Evolutionary conservation across 2,888 invertebrate genomes (phyloP).

Genomic region (Caenorhabditis macrosperma): DNA sequence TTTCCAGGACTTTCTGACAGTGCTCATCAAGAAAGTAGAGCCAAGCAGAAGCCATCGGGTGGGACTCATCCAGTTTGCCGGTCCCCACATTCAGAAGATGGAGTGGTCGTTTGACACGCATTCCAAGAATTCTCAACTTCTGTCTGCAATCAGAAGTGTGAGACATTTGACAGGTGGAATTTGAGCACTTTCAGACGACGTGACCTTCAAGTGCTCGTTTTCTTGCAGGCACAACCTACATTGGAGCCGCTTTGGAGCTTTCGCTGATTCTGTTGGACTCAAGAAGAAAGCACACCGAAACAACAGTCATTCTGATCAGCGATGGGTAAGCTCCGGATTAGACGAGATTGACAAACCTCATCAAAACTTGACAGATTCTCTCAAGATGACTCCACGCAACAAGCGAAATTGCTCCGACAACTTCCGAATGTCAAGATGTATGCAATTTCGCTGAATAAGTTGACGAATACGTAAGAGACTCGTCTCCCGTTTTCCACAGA

Average conservation of each 20-base stretch:
- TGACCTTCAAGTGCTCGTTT: background rate
- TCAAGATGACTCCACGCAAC: constrained; percentile 69
- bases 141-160: constrained; percentile 73
- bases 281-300: constrained; percentile 71
- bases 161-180: constrained; percentile 71
- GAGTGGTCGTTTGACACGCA: constrained; percentile 73
- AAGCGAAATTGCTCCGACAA: constrained; percentile 70
- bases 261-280: constrained; percentile 70
- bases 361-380: constrained; percentile 62
- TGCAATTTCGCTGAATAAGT: constrained; percentile 72
- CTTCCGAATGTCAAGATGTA: constrained; percentile 74
- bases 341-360: no score
- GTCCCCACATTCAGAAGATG: constrained; percentile 76
- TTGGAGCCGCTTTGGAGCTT: constrained; percentile 76
- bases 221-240: constrained; percentile 76
- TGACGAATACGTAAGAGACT: constrained; percentile 76
- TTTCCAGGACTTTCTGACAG: constrained; percentile 62
- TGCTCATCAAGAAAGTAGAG: constrained; percentile 64
- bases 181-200: background rate
- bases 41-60: constrained; percentile 71
- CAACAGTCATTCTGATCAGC: constrained; percentile 74
- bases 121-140: constrained; percentile 67
- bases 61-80: constrained; percentile 78
- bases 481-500: background rate
- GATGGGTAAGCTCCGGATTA: constrained; percentile 74